Percentiles rank a stretch among this genome's conserved stretches.
Conservation (phyloP, 2,888 invertebrate genomes). For the Cerastis leucographa region DNA sequence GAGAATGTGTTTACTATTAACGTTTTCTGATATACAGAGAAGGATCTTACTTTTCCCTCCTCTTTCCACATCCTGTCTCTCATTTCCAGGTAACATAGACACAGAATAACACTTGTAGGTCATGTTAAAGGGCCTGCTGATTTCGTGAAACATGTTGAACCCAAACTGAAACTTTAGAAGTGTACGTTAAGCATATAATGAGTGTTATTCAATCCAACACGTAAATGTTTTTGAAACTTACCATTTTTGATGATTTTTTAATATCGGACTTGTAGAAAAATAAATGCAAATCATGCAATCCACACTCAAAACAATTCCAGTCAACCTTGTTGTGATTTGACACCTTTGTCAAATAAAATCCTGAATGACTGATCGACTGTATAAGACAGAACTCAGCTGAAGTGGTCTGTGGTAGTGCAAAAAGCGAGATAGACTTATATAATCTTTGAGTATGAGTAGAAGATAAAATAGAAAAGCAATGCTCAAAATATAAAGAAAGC, state of each 20-base stretch:
- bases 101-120: constrained; percentile 98
- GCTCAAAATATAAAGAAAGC: neutral
- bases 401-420: neutral
- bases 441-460: neutral
- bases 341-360: constrained; percentile 34
- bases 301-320: constrained; percentile 68
- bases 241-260: constrained; percentile 73
- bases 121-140: constrained; percentile 94
- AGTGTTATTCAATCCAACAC: constrained; percentile 50
- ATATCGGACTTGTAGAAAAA: constrained; percentile 64
- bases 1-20: neutral
- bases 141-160: constrained; percentile 97
- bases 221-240: constrained; percentile 60
- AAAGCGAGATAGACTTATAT: neutral
- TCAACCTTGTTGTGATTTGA: constrained; percentile 66
- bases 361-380: neutral
- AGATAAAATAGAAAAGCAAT: neutral
- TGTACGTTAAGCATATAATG: constrained; percentile 72
- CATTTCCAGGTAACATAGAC: constrained; percentile 98
- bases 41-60: constrained; percentile 97
- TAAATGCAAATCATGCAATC: constrained; percentile 80
- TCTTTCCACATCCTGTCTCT: constrained; percentile 97
- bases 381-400: neutral
- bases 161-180: constrained; percentile 94
- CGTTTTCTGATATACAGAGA: neutral